Base-by-base conservation (phyloP, 1,140 invertebrate genomes). In the Macrotrachela quadricornifera region DNA sequence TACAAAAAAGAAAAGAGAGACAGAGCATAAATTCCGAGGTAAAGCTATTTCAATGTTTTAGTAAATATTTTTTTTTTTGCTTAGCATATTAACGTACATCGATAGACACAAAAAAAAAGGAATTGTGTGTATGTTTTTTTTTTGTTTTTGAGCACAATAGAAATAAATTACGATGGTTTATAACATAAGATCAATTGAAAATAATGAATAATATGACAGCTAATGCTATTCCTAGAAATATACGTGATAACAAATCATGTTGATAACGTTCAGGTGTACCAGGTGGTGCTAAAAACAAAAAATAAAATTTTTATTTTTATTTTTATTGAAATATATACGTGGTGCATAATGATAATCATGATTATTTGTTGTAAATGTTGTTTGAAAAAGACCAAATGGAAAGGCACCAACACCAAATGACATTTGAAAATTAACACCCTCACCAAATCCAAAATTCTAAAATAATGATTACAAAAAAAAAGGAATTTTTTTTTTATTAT, bases 391-490 rank as follows among this genome's bases (percentile, higher is more conserved):
- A 46, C 87, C 86, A 73, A 99, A 95, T 8, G 92, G 92, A 74
- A 97, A 97, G 57, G 90, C 88, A 48, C 92, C 92, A 63, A 99
- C 96, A 14, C 92, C 92, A 70, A 99, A 94, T 1, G 88, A 94
- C 80, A 99, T 86, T 64, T 96, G 90, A 71, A 96, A 91, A 59
- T 67, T 70, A 58, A 85, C 83, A 48, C 83, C 84, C 71, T 90
- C 86, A 8, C 84, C 82, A 45, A 70, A 72, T 64, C 21, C 21
- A 30, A 76, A 76, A 52, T 65, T 65, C 69, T 48, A 61, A 59
- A 43, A 6, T 37, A 57, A 50, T 41, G 12, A 41, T 42, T 46
- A 12, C n/a, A 2, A 30, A 4, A 30, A 30, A 30, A 30, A 4
- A 2, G 8, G 2, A 30, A 30, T 30, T 4, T 4, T 30, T 30